Evolutionary conservation across 2,113 vertebrate species (phyloP).

Genomic region (Peromyscus leucopus): DNA sequence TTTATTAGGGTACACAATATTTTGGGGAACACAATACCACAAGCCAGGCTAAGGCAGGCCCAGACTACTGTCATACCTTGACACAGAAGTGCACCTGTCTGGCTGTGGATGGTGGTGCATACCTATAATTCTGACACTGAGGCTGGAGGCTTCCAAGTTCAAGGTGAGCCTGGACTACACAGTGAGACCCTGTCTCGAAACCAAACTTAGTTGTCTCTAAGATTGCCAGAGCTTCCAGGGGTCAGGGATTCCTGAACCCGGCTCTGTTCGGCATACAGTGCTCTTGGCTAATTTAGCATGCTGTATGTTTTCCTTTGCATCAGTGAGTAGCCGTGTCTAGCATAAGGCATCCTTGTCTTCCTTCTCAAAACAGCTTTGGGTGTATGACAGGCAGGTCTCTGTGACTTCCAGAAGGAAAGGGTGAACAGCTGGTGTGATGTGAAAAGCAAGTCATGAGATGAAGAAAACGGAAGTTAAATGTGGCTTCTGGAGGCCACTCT

Average conservation of each 20-base stretch:
- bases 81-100: background rate
- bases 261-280: background rate
- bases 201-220: background rate
- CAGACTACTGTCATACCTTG: background rate
- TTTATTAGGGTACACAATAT: too few relatives aligned
- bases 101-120: background rate
- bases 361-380: background rate
- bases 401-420: constrained; percentile 4
- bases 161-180: background rate
- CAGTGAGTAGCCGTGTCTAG: background rate
- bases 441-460: background rate
- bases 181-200: background rate
- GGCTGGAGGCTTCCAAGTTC: background rate
- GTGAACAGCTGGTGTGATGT: background rate
- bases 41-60: background rate
- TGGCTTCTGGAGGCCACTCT: background rate
- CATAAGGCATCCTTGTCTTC: background rate
- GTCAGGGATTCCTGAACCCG: background rate
- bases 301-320: background rate
- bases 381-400: background rate
- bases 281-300: background rate
- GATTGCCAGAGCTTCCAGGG: background rate
- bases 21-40: too few relatives aligned
- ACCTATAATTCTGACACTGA: background rate
- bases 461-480: background rate